Evolutionary conservation across 2,888 invertebrate species (phyloP).

Genomic region (Eupithecia vulgata): DNA sequence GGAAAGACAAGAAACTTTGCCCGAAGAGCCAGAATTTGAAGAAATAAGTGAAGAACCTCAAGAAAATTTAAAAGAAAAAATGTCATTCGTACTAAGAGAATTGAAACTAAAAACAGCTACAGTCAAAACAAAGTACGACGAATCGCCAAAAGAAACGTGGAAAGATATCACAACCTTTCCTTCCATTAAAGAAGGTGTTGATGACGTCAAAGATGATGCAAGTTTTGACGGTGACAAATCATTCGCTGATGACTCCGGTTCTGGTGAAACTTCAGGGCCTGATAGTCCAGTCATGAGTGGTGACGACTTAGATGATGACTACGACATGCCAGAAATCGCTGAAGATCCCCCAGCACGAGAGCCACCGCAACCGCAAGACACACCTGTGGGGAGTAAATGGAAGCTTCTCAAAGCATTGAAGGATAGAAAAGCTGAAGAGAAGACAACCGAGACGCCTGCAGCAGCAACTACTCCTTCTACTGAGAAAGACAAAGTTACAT

Average conservation of each 20-base stretch:
- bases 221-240: conserved; percentile 74
- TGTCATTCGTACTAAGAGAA: conserved; percentile 91
- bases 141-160: conserved; percentile 73
- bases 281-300: conserved; percentile 92
- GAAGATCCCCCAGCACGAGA: conserved; percentile 62
- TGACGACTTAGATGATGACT: conserved; percentile 88
- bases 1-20: conserved; percentile 85
- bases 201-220: conserved; percentile 57
- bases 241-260: conserved; percentile 86
- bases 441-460: conserved; percentile 86
- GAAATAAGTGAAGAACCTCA: conserved; percentile 83
- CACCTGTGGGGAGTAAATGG: conserved; percentile 93
- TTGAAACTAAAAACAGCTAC: conserved; percentile 87
- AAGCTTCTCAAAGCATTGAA: conserved; percentile 94
- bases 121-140: conserved; percentile 73
- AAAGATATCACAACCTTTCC: conserved; percentile 80
- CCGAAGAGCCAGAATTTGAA: conserved; percentile 85
- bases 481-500: conserved; percentile 88
- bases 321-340: conserved; percentile 81
- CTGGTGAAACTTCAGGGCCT: conserved; percentile 94
- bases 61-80: conserved; percentile 89
- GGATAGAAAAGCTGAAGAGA: conserved; percentile 95
- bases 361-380: conserved; percentile 74
- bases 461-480: conserved; percentile 85
- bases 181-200: conserved; percentile 75